Conservation (phyloP, 2,113 vertebrate species). For the Sceloporus undulatus region DNA sequence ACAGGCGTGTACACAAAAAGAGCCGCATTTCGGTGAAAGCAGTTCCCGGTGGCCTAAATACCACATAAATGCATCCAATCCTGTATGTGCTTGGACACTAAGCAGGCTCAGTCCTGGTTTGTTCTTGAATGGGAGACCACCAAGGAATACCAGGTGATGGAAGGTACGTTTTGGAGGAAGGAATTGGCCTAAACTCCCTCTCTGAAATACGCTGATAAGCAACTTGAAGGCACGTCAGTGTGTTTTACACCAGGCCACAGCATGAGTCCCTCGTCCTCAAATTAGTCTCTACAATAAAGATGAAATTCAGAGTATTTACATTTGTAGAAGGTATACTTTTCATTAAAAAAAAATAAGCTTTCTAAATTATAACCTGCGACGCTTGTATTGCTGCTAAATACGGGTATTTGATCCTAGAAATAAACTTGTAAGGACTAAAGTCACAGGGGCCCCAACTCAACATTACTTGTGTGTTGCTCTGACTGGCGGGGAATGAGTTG, state of each 20-base stretch:
- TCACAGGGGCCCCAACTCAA: neutral
- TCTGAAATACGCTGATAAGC: no score
- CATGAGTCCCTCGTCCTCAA: neutral
- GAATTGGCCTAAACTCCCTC: no score
- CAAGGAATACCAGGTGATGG: no score
- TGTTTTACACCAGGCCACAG: neutral
- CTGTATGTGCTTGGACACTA: no score
- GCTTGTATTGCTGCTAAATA: neutral
- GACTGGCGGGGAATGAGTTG: neutral
- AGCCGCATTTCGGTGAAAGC: no score
- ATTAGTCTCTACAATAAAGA: neutral
- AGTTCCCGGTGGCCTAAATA: no score
- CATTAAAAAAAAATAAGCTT: neutral
- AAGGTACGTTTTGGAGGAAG: no score
- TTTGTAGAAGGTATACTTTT: neutral
- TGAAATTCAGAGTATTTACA: neutral
- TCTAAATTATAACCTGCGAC: neutral
- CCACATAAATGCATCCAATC: no score
- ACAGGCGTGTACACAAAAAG: neutral
- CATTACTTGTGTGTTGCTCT: neutral
- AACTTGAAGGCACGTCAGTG: no score
- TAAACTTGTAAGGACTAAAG: no score
- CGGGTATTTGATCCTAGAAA: neutral
- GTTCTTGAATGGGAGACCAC: no score
- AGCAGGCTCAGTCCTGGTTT: no score